These are phyloP conservation scores for Dufourea novaeangliae DNA, from an alignment of 1,140 invertebrate species.

Conservation along the genomic window DNA sequence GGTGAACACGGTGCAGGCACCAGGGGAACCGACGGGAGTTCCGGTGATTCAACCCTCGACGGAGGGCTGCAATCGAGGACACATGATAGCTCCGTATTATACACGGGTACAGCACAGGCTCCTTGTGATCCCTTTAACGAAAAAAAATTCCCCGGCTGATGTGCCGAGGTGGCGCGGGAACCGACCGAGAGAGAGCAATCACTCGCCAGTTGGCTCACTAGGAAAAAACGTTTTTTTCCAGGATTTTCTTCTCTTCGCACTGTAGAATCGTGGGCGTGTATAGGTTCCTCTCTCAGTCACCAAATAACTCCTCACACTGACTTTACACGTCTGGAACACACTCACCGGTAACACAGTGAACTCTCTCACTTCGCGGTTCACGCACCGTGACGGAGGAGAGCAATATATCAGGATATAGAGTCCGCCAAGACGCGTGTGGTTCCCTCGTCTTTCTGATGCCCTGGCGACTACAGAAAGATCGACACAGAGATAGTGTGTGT, in stretches of 20 bases:
- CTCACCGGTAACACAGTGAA: too few relatives aligned
- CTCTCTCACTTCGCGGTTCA: too few relatives aligned
- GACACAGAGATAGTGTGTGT: too few relatives aligned
- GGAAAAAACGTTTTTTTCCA: too few relatives aligned
- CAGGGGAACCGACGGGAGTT: constrained; percentile 4
- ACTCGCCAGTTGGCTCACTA: too few relatives aligned
- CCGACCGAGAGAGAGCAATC: constrained; percentile 16
- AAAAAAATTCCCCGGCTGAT: constrained; percentile 5
- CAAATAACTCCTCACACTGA: not conserved
- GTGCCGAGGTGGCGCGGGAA: not conserved
- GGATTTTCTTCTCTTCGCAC: too few relatives aligned
- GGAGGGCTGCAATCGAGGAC: constrained; percentile 58
- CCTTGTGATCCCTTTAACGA: not conserved
- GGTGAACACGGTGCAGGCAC: constrained; percentile 11
- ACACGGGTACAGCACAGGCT: constrained; percentile 19
- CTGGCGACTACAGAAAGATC: too few relatives aligned
- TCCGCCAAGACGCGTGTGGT: not conserved
- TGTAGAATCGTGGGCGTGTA: too few relatives aligned
- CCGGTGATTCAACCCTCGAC: constrained; percentile 54
- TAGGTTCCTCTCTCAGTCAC: too few relatives aligned
- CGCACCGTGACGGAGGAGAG: too few relatives aligned
- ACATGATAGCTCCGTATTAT: constrained; percentile 50
- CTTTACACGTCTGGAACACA: constrained; percentile 26
- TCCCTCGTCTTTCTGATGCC: not conserved
- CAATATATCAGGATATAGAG: too few relatives aligned